Base-by-base conservation (phyloP, 2,797 vertebrate species). In the Taenioides sp. region DNA sequence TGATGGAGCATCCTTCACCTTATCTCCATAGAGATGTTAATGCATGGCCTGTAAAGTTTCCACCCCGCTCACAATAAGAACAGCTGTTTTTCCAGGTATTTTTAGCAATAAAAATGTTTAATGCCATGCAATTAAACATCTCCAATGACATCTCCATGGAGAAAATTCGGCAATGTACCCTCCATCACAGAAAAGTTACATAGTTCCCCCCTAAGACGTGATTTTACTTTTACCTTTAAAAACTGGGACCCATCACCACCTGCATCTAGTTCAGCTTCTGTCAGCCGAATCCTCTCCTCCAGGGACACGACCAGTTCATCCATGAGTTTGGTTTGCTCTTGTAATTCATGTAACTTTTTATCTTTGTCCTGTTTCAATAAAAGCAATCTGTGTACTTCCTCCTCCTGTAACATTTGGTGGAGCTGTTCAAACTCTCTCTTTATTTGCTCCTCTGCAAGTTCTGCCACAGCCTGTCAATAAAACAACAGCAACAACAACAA, bases 371-470 rank as follows among this genome's bases (percentile, higher is more conserved):
- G 17, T 86, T 76, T 70, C 80, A 91, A 65, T 20, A 73, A 69
- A 80, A 75, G 28, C 59, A 86, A 20, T 74, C 84, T 83, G 86
- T 73, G 63, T 82, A 50, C 59, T 78, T 84, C 82, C 88, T 84
- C 91, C 72, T 93, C 85, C 74, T 82, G 89, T 75, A 93, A 79
- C 80, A 92, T 91, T 69, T 85, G 79, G 67, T 88, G 88, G 72
- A 95, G 80, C 71, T 89, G 91, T 71, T 92, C 77, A 84, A 93
- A 92, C 58, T 91, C 91, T n/a, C 62, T 73, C 27, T 47, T 86
- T 40, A 87, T 67, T 6, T 57, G 70, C 23, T 60, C 80, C 65
- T 87, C 80, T 18, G 80, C 71, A 17, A 81, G 57, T 72, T 55
- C 70, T 65, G 60, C 68, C 22, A 80, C 54, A 20, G 22, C 22